Evolutionary conservation across 2,797 vertebrate genomes (phyloP).

Genomic region (Lepilemur ruficaudatus): DNA sequence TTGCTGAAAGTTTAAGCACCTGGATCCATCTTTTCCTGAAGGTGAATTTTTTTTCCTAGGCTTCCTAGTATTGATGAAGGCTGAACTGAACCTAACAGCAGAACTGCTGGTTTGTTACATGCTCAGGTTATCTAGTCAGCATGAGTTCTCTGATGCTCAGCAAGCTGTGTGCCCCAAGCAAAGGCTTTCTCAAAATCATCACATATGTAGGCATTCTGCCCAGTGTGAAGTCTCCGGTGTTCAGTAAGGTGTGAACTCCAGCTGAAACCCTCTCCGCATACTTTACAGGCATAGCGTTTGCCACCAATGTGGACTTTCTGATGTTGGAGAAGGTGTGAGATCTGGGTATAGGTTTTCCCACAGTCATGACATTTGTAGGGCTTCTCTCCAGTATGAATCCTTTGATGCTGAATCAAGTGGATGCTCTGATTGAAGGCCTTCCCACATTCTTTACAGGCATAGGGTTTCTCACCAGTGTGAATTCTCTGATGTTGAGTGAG

Average conservation of each 20-base stretch:
- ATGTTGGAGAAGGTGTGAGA: conserved; percentile 34
- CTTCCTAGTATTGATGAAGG: neutral
- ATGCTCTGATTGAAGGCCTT: conserved; percentile 48
- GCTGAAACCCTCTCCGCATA: neutral
- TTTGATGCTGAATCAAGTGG: conserved; percentile 35
- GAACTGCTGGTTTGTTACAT: neutral
- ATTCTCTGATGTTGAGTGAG: conserved; percentile 39
- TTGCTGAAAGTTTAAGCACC: neutral
- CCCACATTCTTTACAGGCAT: neutral
- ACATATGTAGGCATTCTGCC: rapidly evolving
- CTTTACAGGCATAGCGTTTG: neutral
- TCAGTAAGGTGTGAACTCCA: neutral
- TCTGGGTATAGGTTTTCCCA: conserved; percentile 17
- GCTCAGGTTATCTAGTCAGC: neutral
- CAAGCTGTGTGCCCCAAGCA: neutral
- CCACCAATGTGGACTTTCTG: neutral
- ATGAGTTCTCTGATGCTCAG: neutral
- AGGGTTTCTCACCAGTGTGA: conserved; percentile 40
- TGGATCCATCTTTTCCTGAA: neutral
- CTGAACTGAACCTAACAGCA: neutral
- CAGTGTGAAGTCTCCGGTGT: neutral
- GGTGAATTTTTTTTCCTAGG: neutral
- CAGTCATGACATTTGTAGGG: conserved; percentile 35
- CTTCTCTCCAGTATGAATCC: conserved; percentile 39
- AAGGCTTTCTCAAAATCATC: neutral